Evolutionary conservation across 2,797 vertebrate genomes (phyloP).

Genomic region (Pseudotriccus pelzelni): DNA sequence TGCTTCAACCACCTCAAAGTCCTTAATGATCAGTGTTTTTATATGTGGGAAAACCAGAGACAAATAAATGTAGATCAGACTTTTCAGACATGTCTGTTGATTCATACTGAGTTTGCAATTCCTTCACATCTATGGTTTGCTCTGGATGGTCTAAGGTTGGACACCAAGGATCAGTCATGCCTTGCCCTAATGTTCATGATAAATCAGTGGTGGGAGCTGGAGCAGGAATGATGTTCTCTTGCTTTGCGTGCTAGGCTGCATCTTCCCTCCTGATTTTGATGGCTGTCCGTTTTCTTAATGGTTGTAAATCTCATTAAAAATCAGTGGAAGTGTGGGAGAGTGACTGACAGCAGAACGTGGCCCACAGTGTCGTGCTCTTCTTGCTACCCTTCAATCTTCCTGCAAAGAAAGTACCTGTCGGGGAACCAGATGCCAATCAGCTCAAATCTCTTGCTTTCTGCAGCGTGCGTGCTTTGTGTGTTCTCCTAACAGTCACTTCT

Average conservation of each 20-base stretch:
- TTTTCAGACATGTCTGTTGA: neutral
- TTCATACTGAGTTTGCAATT: neutral
- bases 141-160: neutral
- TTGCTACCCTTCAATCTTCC: neutral
- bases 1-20: neutral
- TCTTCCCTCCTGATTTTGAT: neutral
- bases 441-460: slow-evolving; percentile 17
- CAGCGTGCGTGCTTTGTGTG: neutral
- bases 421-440: slow-evolving; percentile 28
- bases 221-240: neutral
- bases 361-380: neutral
- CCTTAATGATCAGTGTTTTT: neutral
- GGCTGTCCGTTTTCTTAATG: slow-evolving; percentile 2
- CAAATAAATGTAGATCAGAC: neutral
- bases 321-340: neutral
- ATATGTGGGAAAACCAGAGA: neutral
- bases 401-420: neutral
- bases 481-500: slow-evolving; percentile 9
- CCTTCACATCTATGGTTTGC: neutral
- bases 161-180: neutral
- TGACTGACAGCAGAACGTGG: slow-evolving; percentile 2
- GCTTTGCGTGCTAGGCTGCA: neutral
- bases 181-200: neutral
- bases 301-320: slow-evolving; percentile 28
- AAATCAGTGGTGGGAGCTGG: neutral